Base-by-base conservation (phyloP, 2,888 invertebrate genomes). In the Pyralis farinalis region DNA sequence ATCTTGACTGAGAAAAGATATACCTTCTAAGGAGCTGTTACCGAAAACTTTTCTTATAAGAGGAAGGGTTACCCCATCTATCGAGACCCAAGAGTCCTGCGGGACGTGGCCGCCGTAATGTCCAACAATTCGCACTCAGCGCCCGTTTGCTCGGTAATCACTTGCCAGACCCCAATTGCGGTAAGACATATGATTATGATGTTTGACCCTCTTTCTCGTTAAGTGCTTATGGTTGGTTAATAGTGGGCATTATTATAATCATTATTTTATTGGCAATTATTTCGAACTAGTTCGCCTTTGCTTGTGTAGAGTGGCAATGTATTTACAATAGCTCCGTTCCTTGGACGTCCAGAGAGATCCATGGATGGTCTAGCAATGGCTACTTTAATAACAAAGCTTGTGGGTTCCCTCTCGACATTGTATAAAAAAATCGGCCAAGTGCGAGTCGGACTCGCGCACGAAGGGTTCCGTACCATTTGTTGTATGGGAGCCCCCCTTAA, bases 121-220 rank as follows among this genome's bases (percentile, higher is more conserved):
- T n/a, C 39, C 32, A 22, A 31, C 39, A 33, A 39, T 39, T 33
- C 39, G 10, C 33, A 28, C 39, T 28, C 33, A 33, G 27, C 10
- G 27, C 20, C 7, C 37, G 22, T 30, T 37, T 37, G 20, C 33
- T 8, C 20, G 3, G 27, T 33, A 33, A 31, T 35, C 12, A 31
- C 31, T 31, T 11, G 34, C 11, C 9, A n/a, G 25, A 11, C 12
- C 31, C 31, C 34, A 25, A 27, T 35, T 25, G 34, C 9, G 16
- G 20, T 12, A 7, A 35, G 12, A 25, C 7, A 8, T 35, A 25
- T 7, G 11, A 11, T 21, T 35, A 25, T 25, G 34, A 11, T 25
- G 25, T 25, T 25, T 25, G 25, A 8, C 25, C 25, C 25, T 25
- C 25, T 25, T 25, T 7, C 25, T 25, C 25, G 3, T 25, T 25